Evolutionary conservation across 1,140 invertebrate species (phyloP).

Genomic region (Fopius arisanus): DNA sequence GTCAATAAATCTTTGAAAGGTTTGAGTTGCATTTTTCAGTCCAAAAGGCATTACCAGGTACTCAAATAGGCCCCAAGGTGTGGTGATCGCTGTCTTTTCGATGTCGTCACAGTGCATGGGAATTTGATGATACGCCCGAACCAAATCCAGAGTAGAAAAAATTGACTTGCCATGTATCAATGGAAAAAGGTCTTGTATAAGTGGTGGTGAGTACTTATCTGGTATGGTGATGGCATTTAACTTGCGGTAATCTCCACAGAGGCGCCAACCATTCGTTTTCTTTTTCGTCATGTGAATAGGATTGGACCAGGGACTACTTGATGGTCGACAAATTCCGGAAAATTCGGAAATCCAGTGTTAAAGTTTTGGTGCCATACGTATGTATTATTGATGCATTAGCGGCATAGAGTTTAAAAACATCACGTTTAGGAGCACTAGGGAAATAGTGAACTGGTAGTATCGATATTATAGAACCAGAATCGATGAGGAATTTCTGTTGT

Average conservation of each 20-base stretch:
- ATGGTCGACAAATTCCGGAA: conserved; percentile 41
- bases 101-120: conserved; percentile 41
- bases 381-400: conserved; percentile 28
- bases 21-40: conserved; percentile 30
- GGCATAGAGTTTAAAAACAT: conserved; percentile 20
- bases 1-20: conserved; percentile 42
- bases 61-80: conserved; percentile 36
- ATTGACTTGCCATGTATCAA: conserved; percentile 39
- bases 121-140: conserved; percentile 60
- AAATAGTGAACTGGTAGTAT: conserved; percentile 10
- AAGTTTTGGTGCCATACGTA: conserved; percentile 12
- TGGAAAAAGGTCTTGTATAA: conserved; percentile 48
- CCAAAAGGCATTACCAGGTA: conserved; percentile 55
- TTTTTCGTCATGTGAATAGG: conserved; percentile 52
- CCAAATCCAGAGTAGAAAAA: conserved; percentile 56
- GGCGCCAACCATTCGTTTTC: conserved; percentile 41
- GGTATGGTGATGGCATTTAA: conserved; percentile 49
- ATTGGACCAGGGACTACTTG: conserved; percentile 50
- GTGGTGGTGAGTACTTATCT: conserved; percentile 45
- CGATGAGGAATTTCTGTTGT: conserved; percentile 12
- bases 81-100: conserved; percentile 52
- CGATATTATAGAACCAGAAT: conserved; percentile 27
- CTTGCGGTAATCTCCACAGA: conserved; percentile 50
- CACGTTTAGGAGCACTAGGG: background rate
- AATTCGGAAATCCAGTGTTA: conserved; percentile 7